These are phyloP conservation scores for Lepidochitona cinerea DNA, from an alignment of 2,888 invertebrate species.

Conservation along the genomic window DNA sequence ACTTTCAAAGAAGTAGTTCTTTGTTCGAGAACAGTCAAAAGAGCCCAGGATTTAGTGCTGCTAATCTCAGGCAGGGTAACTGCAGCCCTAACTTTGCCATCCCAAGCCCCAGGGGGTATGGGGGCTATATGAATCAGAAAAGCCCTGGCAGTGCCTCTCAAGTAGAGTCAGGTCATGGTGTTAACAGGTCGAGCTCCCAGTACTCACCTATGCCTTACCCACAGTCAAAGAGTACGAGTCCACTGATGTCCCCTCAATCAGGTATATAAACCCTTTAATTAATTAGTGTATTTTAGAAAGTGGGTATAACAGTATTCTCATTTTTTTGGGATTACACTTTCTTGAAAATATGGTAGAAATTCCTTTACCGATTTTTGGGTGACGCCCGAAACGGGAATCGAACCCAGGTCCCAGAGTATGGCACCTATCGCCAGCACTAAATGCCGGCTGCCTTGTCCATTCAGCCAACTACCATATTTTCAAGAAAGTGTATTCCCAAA, in stretches of 20 bases:
- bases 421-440: too few relatives aligned
- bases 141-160: conserved; percentile 39
- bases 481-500: too few relatives aligned
- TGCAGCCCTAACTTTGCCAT: conserved; percentile 42
- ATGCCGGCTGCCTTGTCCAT: too few relatives aligned
- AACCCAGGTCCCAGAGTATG: too few relatives aligned
- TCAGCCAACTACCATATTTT: too few relatives aligned
- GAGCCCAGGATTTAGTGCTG: conserved; percentile 49
- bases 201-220: neutral
- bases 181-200: neutral
- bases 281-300: too few relatives aligned
- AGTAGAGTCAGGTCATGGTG: neutral
- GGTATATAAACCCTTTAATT: too few relatives aligned
- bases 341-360: too few relatives aligned
- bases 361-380: too few relatives aligned
- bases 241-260: conserved; percentile 34
- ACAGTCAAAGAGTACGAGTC: conserved; percentile 25
- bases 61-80: conserved; percentile 31
- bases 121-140: conserved; percentile 38
- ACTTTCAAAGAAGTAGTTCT: neutral
- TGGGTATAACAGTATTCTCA: too few relatives aligned
- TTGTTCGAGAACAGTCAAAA: conserved; percentile 37
- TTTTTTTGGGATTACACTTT: too few relatives aligned
- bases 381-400: too few relatives aligned
- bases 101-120: conserved; percentile 32